phyloP scores from a whole-genome alignment of 2,797 vertebrate species.

The Crocodylus rhombifer region DNA sequence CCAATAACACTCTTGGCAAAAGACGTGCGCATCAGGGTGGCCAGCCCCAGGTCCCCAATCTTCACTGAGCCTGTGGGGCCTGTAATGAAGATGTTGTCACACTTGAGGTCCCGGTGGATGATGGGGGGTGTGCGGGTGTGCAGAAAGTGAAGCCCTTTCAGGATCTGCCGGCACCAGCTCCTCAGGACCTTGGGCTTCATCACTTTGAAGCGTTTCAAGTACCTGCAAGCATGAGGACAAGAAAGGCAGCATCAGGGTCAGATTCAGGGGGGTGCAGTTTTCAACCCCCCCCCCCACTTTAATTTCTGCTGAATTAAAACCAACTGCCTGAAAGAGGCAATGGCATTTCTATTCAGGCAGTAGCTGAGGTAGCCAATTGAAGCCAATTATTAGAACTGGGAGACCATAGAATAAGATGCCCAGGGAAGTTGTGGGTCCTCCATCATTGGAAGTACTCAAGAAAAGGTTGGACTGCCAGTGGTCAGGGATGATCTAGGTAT shows the following conservation, averaged over 20 bases:
- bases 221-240: conserved; percentile 80
- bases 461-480: too few species aligned
- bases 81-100: conserved; percentile 98
- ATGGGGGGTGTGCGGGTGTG: conserved; percentile 96
- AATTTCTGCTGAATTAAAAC: neutral
- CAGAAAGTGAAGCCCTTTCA: conserved; percentile 95
- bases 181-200: conserved; percentile 97
- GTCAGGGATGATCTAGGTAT: too few species aligned
- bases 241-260: neutral
- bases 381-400: too few species aligned
- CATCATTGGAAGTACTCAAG: too few species aligned
- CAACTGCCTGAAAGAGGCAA: too few species aligned
- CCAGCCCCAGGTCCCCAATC: conserved; percentile 95
- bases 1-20: conserved; percentile 98
- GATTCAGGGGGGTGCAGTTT: neutral
- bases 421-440: too few species aligned
- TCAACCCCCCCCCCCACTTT: neutral
- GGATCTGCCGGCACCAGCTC: conserved; percentile 96
- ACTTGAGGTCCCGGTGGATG: conserved; percentile 96
- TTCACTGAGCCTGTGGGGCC: conserved; percentile 97
- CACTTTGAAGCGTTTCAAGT: conserved; percentile 97
- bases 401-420: too few species aligned
- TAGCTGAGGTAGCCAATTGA: too few species aligned
- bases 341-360: too few species aligned
- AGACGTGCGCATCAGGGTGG: conserved; percentile 95